Conservation (phyloP, 1,140 invertebrate species). For the Zeugodacus cucurbitae region DNA sequence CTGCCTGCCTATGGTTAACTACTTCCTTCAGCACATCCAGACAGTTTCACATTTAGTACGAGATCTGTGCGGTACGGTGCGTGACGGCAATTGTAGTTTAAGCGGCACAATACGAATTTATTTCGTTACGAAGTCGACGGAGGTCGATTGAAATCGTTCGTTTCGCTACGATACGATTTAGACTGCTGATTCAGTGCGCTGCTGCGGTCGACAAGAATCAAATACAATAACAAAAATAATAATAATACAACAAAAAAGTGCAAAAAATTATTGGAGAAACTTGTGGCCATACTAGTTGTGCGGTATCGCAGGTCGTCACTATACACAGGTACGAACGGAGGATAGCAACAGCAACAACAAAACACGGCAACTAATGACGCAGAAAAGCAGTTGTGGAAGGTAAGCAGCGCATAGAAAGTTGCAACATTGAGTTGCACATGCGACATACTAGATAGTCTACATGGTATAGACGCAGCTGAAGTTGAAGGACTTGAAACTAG, state of each 20-base stretch:
- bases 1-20: neutral
- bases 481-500: neutral
- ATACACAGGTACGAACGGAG: neutral
- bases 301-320: neutral
- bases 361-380: neutral
- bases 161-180: neutral
- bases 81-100: neutral
- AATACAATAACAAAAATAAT: neutral
- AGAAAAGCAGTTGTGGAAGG: neutral
- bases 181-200: neutral
- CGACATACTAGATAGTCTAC: neutral
- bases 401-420: neutral
- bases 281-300: neutral
- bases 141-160: neutral
- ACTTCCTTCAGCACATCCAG: slow-evolving; percentile 4
- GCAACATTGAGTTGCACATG: neutral
- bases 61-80: slow-evolving; percentile 3
- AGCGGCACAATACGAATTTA: neutral
- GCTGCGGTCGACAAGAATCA: neutral
- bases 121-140: neutral
- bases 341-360: neutral
- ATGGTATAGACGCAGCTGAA: neutral
- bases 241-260: neutral
- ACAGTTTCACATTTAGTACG: neutral
- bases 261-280: slow-evolving; percentile 39